phyloP scores from a whole-genome alignment of 1,140 invertebrate species.

The Drosophila rufa region DNA sequence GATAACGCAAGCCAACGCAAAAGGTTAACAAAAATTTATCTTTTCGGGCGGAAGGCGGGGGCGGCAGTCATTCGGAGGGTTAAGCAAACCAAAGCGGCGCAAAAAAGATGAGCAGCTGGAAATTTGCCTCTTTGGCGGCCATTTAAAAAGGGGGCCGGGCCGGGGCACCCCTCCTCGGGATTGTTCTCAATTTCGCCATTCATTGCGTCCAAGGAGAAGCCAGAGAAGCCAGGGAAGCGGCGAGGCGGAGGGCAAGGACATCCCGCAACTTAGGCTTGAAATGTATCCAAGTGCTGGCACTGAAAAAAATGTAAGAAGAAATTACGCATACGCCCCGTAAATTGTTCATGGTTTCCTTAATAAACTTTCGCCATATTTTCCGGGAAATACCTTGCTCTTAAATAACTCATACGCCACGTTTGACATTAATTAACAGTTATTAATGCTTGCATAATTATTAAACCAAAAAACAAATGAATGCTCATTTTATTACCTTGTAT shows the following conservation, averaged over 20 bases:
- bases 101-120: conserved; percentile 67
- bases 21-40: conserved; percentile 81
- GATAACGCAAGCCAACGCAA: conserved; percentile 72
- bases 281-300: conserved; percentile 7
- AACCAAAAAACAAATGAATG: neutral
- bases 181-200: conserved; percentile 42
- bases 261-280: neutral
- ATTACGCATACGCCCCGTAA: neutral
- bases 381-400: neutral
- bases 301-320: neutral
- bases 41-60: conserved; percentile 37
- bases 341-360: too few species aligned
- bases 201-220: conserved; percentile 25
- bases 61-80: too few species aligned
- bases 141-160: conserved; percentile 32
- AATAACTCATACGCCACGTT: conserved; percentile 10
- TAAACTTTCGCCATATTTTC: too few species aligned
- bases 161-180: neutral
- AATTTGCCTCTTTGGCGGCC: conserved; percentile 62
- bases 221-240: neutral
- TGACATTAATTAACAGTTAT: conserved; percentile 3
- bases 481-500: conserved; percentile 3
- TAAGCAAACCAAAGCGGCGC: neutral
- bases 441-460: neutral
- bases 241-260: neutral